phyloP scores from a whole-genome alignment of 2,797 vertebrate species.

The Pachyuromys duprasi region DNA sequence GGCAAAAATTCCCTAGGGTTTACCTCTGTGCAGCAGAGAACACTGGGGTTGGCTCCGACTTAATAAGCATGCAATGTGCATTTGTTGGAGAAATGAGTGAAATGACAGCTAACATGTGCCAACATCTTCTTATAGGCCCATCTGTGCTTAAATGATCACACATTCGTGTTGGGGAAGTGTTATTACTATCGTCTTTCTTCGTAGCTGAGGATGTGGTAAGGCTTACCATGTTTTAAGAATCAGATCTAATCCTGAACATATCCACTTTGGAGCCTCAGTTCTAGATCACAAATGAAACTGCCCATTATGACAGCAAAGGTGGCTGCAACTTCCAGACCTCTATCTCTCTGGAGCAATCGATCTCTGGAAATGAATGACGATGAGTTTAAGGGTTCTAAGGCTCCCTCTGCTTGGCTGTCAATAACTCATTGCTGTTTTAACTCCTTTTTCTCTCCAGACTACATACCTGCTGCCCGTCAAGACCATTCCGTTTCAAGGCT shows the following conservation, averaged over 20 bases:
- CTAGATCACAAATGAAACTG: conserved; percentile 15
- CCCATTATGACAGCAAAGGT: not conserved
- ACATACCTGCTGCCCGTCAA: not conserved
- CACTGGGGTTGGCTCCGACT: not conserved
- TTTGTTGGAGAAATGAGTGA: conserved; percentile 1
- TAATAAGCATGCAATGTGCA: not conserved
- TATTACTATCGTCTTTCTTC: not conserved
- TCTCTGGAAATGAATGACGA: conserved; percentile 22
- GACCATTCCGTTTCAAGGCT: not conserved
- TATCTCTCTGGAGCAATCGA: not conserved
- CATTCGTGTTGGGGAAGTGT: not conserved
- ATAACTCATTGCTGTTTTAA: not conserved
- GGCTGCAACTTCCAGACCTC: not conserved
- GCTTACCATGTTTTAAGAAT: not conserved
- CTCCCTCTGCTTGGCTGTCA: not conserved
- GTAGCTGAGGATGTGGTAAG: not conserved
- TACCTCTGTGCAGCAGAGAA: not conserved
- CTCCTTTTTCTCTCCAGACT: not conserved
- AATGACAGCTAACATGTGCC: not conserved
- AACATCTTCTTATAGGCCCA: not conserved
- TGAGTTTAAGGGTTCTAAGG: not conserved
- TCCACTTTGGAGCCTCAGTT: not conserved
- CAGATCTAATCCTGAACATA: not conserved
- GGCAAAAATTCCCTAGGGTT: not conserved
- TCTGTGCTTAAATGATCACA: not conserved